Percentiles rank a stretch among this genome's conserved stretches.
Conservation (phyloP, 2,113 vertebrate species). For the Chaetorhynchus papuensis region DNA sequence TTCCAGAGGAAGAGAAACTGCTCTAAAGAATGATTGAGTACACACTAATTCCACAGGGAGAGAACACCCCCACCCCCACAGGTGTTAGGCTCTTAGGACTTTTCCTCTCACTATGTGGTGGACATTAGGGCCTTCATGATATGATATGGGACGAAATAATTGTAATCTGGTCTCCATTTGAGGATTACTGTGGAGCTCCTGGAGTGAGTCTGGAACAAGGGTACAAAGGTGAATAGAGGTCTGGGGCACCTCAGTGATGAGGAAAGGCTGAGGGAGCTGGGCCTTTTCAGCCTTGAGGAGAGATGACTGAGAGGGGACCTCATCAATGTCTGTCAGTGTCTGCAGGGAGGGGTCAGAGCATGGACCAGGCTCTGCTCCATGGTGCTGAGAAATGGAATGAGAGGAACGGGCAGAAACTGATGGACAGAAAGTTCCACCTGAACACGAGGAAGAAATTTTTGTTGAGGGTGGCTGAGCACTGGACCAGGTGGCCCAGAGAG, state of each 20-base stretch:
- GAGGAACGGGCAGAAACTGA: not conserved
- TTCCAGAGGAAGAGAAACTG: not conserved
- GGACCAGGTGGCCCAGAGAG: not conserved
- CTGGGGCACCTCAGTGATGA: not conserved
- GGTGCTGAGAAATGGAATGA: not conserved
- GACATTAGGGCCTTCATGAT: not conserved
- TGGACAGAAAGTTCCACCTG: not conserved
- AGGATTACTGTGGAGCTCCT: not conserved
- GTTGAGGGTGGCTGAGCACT: not conserved
- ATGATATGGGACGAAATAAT: not conserved
- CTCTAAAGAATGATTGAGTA: not conserved
- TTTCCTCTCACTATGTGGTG: not conserved
- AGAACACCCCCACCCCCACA: rapidly evolving
- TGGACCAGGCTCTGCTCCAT: not conserved
- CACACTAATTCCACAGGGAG: not conserved
- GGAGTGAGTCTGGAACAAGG: not conserved
- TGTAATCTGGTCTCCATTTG: not conserved
- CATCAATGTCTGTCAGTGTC: not conserved
- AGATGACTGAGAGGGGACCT: not conserved
- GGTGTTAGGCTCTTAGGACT: not conserved
- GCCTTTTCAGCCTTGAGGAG: not conserved
- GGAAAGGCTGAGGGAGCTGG: not conserved
- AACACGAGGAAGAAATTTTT: not conserved
- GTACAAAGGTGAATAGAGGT: not conserved
- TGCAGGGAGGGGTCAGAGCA: not conserved